Evolutionary conservation across 2,113 vertebrate species (phyloP).

Genomic region (Fulica atra): DNA sequence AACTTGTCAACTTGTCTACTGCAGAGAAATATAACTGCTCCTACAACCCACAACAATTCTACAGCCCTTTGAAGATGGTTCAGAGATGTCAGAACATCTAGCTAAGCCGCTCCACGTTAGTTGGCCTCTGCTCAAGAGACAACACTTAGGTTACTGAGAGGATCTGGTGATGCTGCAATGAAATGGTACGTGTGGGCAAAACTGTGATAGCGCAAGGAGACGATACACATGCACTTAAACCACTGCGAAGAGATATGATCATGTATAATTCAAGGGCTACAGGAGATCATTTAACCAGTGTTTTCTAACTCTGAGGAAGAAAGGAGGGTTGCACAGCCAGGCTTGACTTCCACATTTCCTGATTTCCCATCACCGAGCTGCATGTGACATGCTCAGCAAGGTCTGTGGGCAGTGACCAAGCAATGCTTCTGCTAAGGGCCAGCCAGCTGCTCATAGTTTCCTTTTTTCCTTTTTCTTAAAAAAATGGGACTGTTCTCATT

Average conservation of each 20-base stretch:
- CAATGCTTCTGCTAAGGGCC: neutral
- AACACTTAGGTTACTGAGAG: neutral
- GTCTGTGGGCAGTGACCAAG: neutral
- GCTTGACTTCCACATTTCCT: neutral
- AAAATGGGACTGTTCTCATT: neutral
- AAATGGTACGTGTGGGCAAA: neutral
- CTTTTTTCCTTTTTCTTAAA: too few species aligned
- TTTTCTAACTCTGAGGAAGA: neutral
- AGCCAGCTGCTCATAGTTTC: neutral
- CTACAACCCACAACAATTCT: neutral
- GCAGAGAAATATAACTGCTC: neutral
- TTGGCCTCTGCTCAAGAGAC: neutral
- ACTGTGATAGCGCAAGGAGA: neutral
- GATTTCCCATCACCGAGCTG: neutral
- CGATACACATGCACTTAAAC: neutral
- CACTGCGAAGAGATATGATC: neutral
- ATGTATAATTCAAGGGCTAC: neutral
- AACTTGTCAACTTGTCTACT: rapidly evolving
- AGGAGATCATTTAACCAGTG: neutral
- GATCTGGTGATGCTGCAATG: neutral
- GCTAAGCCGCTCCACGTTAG: neutral
- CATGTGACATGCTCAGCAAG: too few species aligned
- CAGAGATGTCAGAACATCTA: neutral
- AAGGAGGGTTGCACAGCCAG: neutral
- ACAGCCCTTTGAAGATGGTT: neutral